Base-by-base conservation (phyloP, 2,113 vertebrate genomes). In the Mesocricetus auratus region DNA sequence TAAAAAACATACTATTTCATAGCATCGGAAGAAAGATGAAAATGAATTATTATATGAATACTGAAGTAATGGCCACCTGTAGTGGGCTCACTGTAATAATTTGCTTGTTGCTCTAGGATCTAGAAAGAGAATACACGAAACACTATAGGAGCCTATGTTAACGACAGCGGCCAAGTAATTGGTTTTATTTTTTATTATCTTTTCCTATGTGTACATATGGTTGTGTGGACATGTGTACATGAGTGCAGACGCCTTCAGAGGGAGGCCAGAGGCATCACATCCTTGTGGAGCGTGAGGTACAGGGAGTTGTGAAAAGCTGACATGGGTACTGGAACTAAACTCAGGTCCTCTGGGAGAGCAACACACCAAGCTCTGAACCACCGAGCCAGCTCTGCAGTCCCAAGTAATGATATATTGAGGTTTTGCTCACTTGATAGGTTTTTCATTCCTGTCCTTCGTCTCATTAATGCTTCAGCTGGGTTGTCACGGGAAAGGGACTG, bases 121-220 rank as follows among this genome's bases (percentile, higher is more conserved):
- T 31, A 36, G 36, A 73, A 53, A 62, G 29, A 92, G 42, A 88
- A 71, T 2, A 91, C 0, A 13, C 36, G 22, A 29, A 33, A 79
- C 5, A 10, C 15, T 42, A 4, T 11, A 56, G 22, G 56, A 89
- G 7, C 12, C 0, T 0, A 26, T 33, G 50, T 26, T 79, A 47
- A 12, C 12, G 45, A 39, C 29, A 33, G 16, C 87, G 56, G 45
- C 50, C 39, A 56, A 33, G n/a, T 58, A 77, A 24, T 19, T 56
- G 53, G 29, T 47, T 47, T 47, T 56, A 42, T 10, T 45, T 26
- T 22, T 13, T 36, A 36, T 50, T 33, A 58, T 39, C 21, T 12
- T 17, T 22, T 22, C 50, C 19, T 26, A 11, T 42, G n/a, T 42
- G 22, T 74, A 5, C 12, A 21, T 42, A 12, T 24, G 39, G 71